Percentiles rank a stretch among this genome's conserved stretches.
These are phyloP conservation scores for Prenolepis imparis DNA, from an alignment of 2,888 invertebrate genomes.

Conservation along the genomic window DNA sequence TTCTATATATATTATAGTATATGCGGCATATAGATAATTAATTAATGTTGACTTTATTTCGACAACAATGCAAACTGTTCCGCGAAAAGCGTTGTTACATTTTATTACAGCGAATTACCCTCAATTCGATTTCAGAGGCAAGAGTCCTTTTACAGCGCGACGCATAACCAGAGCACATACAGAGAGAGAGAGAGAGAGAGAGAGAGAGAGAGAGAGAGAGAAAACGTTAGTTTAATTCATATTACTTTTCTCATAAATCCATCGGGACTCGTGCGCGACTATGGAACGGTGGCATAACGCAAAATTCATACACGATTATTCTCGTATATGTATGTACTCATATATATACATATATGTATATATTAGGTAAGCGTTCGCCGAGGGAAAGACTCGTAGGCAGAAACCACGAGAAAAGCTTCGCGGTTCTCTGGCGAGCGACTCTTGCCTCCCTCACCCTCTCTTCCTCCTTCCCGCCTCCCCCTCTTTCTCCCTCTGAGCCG, in stretches of 20 bases:
- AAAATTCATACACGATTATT: constrained; percentile 57
- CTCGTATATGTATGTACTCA: constrained; percentile 14
- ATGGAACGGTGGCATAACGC: constrained; percentile 74
- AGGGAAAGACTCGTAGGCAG: constrained; percentile 55
- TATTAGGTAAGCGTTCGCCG: constrained; percentile 47
- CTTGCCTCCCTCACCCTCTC: constrained; percentile 35
- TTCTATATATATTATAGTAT: constrained; percentile 15
- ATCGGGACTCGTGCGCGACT: constrained; percentile 75
- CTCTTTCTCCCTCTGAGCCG: constrained; percentile 73
- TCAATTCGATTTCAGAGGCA: constrained; percentile 28
- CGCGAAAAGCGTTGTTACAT: background rate
- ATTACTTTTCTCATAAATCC: constrained; percentile 83
- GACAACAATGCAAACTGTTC: constrained; percentile 7
- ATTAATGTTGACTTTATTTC: constrained; percentile 41
- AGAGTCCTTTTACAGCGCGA: constrained; percentile 25
- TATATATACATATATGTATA: constrained; percentile 24
- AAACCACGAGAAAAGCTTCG: constrained; percentile 60
- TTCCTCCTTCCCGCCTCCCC: constrained; percentile 26
- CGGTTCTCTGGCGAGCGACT: constrained; percentile 22
- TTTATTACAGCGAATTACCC: constrained; percentile 41
- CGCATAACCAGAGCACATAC: constrained; percentile 54
- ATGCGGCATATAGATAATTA: constrained; percentile 13
- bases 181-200: constrained; percentile 54
- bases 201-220: background rate
- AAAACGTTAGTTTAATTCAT: constrained; percentile 83